phyloP scores from a whole-genome alignment of 2,113 vertebrate species.

The Chaenocephalus aceratus region DNA sequence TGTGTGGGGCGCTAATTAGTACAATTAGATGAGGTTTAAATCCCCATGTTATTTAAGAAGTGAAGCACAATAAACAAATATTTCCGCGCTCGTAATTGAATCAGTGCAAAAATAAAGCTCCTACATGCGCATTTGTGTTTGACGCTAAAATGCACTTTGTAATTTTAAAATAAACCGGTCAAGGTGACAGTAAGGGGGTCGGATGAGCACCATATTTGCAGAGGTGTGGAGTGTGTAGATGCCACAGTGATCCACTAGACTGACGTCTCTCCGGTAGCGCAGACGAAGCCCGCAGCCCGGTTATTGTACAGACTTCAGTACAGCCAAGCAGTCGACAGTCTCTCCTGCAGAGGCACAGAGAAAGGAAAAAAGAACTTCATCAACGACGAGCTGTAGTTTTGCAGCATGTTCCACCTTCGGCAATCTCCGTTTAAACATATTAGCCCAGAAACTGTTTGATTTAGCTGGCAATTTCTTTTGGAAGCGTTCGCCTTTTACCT shows the following conservation, averaged over 20 bases:
- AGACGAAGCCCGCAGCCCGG: slow-evolving; percentile 66
- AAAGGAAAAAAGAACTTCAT: slow-evolving; percentile 42
- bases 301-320: slow-evolving; percentile 56
- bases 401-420: slow-evolving; percentile 76
- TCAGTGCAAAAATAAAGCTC: not conserved
- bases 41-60: not conserved
- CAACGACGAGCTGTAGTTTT: slow-evolving; percentile 47
- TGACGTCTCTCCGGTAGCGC: slow-evolving; percentile 74
- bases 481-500: slow-evolving; percentile 44
- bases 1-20: not conserved
- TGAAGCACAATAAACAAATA: not conserved
- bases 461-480: slow-evolving; percentile 38
- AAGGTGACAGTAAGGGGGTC: slow-evolving; percentile 49
- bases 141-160: not conserved
- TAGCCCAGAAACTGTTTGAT: slow-evolving; percentile 67
- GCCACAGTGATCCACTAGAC: slow-evolving; percentile 66
- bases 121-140: not conserved
- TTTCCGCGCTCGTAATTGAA: not conserved
- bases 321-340: slow-evolving; percentile 63
- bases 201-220: slow-evolving; percentile 40
- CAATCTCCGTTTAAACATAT: slow-evolving; percentile 55
- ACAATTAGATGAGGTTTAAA: not conserved
- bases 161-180: slow-evolving; percentile 15
- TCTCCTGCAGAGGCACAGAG: slow-evolving; percentile 51
- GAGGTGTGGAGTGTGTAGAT: slow-evolving; percentile 53